phyloP scores from a whole-genome alignment of 2,113 vertebrate species.

The Campylomormyrus tamandua region DNA sequence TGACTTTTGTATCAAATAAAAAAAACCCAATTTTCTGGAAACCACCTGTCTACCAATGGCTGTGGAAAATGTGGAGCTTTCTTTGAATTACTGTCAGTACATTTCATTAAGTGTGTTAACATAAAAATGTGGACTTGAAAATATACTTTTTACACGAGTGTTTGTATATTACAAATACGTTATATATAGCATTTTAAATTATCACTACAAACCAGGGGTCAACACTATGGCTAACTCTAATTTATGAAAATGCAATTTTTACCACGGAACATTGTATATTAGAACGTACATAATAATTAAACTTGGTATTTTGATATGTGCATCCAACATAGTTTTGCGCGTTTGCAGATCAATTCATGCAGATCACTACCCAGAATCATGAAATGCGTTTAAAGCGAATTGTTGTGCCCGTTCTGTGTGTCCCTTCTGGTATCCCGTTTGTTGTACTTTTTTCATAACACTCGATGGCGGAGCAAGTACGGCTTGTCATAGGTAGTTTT shows the following conservation, averaged over 20 bases:
- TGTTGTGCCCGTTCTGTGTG: neutral
- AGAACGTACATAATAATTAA: neutral
- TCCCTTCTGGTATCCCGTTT: neutral
- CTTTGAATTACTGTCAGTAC: neutral
- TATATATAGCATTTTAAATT: neutral
- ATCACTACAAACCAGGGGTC: neutral
- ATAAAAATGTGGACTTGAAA: neutral
- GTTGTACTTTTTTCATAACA: neutral
- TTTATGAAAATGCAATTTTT: neutral
- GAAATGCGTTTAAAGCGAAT: neutral
- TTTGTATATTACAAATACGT: neutral
- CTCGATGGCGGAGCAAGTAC: neutral
- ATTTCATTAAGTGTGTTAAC: neutral
- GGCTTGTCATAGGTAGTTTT: neutral
- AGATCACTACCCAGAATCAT: no score
- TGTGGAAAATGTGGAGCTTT: neutral
- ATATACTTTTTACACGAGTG: neutral
- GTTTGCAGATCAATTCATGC: neutral
- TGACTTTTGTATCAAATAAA: neutral
- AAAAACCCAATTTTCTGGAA: neutral
- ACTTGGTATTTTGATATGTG: no score
- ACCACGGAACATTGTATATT: neutral
- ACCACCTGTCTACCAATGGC: neutral
- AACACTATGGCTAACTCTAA: neutral
- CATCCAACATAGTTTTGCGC: no score